Evolutionary conservation across 2,888 invertebrate genomes (phyloP).

Genomic region (Drosophila atroscutellata): DNA sequence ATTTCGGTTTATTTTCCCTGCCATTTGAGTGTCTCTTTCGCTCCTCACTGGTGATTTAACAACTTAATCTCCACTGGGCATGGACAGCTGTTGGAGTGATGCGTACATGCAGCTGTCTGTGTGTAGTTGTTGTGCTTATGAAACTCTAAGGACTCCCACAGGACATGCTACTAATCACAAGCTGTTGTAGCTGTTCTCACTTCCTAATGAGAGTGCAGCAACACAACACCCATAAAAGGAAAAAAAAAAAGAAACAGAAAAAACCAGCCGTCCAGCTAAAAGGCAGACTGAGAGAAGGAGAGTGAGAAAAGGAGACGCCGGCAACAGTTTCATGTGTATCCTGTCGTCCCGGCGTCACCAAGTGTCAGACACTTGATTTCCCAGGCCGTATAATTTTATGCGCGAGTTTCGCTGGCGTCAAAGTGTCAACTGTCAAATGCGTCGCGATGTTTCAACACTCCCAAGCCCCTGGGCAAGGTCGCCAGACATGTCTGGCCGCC

Average conservation of each 20-base stretch:
- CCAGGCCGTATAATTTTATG: conserved; percentile 71
- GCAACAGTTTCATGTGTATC: conserved; percentile 43
- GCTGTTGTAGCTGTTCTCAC: conserved; percentile 61
- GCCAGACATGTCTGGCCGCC: conserved; percentile 45
- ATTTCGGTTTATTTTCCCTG: conserved; percentile 57
- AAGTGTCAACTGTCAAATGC: conserved; percentile 74
- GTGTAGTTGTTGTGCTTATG: conserved; percentile 40
- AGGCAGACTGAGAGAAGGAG: background rate
- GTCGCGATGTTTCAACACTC: conserved; percentile 64
- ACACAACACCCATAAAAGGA: conserved; percentile 63
- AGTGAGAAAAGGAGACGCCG: background rate
- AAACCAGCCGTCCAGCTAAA: background rate
- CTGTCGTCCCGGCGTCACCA: conserved; percentile 63
- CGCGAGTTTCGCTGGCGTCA: conserved; percentile 56
- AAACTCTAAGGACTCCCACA: conserved; percentile 59
- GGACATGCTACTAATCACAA: conserved; percentile 67
- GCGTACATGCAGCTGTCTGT: conserved; percentile 48
- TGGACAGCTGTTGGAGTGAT: conserved; percentile 50
- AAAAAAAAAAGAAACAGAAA: background rate
- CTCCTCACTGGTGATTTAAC: conserved; percentile 35
- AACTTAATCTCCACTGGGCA: conserved; percentile 60
- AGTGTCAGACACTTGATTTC: conserved; percentile 74
- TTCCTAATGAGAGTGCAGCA: conserved; percentile 77
- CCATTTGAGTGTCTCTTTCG: conserved; percentile 19
- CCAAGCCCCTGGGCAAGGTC: conserved; percentile 49